A percentile compares a stretch with the other conserved stretches of the same genome.
phyloP scores from a whole-genome alignment of 2,888 invertebrate species.

The Morinoia aosen region DNA sequence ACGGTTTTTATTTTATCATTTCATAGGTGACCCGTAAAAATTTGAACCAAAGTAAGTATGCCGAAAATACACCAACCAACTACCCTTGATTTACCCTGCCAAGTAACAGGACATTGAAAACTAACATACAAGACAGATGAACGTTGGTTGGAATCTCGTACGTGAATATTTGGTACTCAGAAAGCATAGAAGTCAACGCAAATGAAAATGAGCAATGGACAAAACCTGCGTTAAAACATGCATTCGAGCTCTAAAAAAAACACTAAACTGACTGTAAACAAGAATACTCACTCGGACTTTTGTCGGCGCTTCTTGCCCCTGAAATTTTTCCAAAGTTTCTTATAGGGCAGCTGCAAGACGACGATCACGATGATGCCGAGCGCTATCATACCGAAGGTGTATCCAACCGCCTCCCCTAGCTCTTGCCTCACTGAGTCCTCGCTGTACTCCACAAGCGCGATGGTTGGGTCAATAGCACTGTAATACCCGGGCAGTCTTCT shows the following conservation, averaged over 20 bases:
- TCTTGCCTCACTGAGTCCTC: constrained; percentile 56
- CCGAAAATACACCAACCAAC: too few species aligned
- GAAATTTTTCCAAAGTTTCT: constrained; percentile 27
- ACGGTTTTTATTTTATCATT: too few species aligned
- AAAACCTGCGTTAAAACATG: background rate
- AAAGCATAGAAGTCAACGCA: too few species aligned
- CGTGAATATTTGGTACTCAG: too few species aligned
- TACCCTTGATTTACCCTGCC: too few species aligned
- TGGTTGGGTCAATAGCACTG: constrained; percentile 58
- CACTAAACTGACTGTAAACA: background rate
- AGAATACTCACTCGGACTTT: constrained; percentile 13
- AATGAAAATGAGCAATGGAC: too few species aligned
- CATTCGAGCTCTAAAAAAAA: background rate
- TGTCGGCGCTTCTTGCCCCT: background rate
- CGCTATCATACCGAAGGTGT: constrained; percentile 62
- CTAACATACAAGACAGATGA: too few species aligned
- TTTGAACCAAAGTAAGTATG: too few species aligned
- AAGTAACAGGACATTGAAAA: too few species aligned
- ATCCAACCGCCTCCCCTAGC: constrained; percentile 59
- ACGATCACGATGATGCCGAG: constrained; percentile 59
- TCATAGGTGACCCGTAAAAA: too few species aligned
- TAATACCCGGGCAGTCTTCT: constrained; percentile 64
- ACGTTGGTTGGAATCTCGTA: too few species aligned
- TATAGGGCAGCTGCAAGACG: constrained; percentile 62
- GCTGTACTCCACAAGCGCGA: constrained; percentile 62